phyloP scores from a whole-genome alignment of 2,113 vertebrate species.

The Mustela lutreola region DNA sequence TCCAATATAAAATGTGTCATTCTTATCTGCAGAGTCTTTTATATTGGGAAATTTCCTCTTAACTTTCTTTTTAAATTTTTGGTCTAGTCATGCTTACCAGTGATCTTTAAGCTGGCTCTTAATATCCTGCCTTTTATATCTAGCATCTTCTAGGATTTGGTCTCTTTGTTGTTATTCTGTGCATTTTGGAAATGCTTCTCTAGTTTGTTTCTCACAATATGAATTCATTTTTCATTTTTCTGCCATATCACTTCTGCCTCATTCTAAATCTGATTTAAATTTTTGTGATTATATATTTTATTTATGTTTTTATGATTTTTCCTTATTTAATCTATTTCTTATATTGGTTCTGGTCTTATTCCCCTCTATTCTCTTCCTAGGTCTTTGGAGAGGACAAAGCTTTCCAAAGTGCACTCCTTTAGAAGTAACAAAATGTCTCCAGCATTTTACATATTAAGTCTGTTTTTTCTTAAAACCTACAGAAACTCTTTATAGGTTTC shows the following conservation, averaged over 20 bases:
- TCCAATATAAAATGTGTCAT: neutral
- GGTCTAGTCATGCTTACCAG: neutral
- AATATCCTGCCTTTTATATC: neutral
- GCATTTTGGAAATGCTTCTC: neutral
- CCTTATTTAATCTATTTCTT: neutral
- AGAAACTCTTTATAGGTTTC: neutral
- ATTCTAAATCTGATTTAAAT: slow-evolving; percentile 39
- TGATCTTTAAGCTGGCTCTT: neutral
- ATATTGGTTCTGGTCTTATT: neutral
- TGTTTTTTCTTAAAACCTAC: neutral
- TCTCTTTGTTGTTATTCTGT: neutral
- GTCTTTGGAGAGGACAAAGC: neutral
- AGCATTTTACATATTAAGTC: neutral
- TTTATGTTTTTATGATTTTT: neutral
- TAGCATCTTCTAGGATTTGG: neutral
- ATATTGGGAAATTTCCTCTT: neutral
- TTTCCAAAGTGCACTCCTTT: neutral
- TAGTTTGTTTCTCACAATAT: neutral
- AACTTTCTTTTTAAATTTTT: neutral
- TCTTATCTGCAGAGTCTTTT: neutral
- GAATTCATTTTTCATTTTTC: slow-evolving; percentile 55
- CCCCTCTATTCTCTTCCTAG: neutral
- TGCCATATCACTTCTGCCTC: neutral
- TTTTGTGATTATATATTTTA: neutral
- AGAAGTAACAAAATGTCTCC: neutral